Evolutionary conservation across 2,888 invertebrate species (phyloP).

Genomic region (Sialis lutaria): DNA sequence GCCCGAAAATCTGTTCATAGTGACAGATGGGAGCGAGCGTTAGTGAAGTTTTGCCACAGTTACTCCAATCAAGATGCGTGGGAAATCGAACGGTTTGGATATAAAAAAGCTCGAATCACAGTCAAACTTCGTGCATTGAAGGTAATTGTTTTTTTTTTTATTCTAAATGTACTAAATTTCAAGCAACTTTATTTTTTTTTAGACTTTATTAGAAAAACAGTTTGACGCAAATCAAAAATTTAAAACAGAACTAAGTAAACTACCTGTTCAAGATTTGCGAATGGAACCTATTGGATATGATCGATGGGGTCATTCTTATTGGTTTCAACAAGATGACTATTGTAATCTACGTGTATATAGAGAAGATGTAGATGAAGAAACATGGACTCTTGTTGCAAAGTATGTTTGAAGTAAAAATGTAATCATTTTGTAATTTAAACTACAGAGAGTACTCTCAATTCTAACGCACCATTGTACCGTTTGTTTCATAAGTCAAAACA

Average conservation of each 20-base stretch:
- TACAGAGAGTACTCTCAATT: not conserved
- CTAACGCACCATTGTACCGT: too few species aligned
- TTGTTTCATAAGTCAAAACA: too few species aligned
- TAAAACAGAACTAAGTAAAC: conserved; percentile 68
- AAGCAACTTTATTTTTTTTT: not conserved
- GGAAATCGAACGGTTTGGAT: conserved; percentile 92
- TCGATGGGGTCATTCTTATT: conserved; percentile 79
- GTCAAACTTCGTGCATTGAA: conserved; percentile 82
- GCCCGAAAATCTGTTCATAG: conserved; percentile 63
- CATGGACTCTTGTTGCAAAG: conserved; percentile 85
- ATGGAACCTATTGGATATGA: conserved; percentile 83
- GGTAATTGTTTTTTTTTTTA: conserved; percentile 31
- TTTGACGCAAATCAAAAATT: conserved; percentile 90
- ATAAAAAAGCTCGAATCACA: conserved; percentile 74
- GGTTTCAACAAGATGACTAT: conserved; percentile 80
- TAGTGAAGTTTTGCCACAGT: conserved; percentile 81
- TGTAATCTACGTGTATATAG: conserved; percentile 83
- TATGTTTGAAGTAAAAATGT: conserved; percentile 23
- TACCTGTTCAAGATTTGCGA: conserved; percentile 63
- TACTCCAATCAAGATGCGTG: conserved; percentile 85
- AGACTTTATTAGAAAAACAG: conserved; percentile 49
- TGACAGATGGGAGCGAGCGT: conserved; percentile 79
- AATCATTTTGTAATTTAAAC: not conserved
- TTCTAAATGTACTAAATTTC: not conserved
- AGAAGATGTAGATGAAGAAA: conserved; percentile 92